Conservation (phyloP, 2,797 vertebrate species). For the Danio choprae region DNA sequence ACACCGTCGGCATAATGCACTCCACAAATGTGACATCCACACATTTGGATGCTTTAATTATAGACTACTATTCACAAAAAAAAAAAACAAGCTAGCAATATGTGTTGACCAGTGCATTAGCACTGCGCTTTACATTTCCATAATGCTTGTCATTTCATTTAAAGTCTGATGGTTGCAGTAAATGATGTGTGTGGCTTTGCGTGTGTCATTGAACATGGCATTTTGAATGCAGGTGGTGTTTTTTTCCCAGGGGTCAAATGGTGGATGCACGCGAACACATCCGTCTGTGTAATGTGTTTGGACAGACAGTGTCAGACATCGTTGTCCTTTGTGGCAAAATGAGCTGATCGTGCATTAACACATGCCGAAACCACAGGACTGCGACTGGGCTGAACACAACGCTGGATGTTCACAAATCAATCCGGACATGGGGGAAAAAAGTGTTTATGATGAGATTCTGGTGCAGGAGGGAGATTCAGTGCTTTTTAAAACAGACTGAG, state of each 20-base stretch:
- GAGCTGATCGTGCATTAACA: constrained; percentile 36
- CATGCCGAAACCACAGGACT: constrained; percentile 5
- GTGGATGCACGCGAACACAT: constrained; percentile 16
- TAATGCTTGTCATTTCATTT: constrained; percentile 6
- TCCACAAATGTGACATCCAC: background rate
- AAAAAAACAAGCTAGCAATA: background rate
- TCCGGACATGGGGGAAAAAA: background rate
- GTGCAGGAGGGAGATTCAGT: background rate
- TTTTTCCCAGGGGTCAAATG: constrained; percentile 37
- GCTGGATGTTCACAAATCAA: constrained; percentile 30
- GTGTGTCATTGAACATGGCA: constrained; percentile 29
- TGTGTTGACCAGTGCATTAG: background rate
- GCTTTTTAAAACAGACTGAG: background rate
- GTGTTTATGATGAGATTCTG: constrained; percentile 28
- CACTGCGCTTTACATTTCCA: constrained; percentile 7
- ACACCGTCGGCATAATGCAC: constrained; percentile 50
- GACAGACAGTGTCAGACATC: constrained; percentile 43
- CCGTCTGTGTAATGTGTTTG: constrained; percentile 50
- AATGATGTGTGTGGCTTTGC: background rate
- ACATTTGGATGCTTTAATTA: constrained; percentile 18
- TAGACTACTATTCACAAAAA: background rate
- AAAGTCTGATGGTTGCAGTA: background rate
- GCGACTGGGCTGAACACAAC: background rate
- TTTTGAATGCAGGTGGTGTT: constrained; percentile 46
- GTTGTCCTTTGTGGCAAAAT: constrained; percentile 34